These are phyloP conservation scores for Hydractinia symbiolongicarpus DNA, from an alignment of 30 jellyfish, hydroid and myxozoan species.

Conservation along the genomic window DNA sequence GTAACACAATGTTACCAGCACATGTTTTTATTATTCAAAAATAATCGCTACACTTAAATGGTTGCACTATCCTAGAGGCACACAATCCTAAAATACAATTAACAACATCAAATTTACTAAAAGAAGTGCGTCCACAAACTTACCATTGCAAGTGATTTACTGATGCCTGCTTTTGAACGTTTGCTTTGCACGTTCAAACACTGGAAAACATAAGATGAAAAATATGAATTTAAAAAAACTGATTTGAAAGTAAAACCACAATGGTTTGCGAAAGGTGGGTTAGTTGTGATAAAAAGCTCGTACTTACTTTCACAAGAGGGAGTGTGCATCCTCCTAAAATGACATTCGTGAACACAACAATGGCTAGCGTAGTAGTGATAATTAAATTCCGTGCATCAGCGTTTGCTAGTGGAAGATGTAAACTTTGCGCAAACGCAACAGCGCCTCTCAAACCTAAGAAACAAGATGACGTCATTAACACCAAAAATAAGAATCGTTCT, in stretches of 20 bases:
- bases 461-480: background rate
- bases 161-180: slow-evolving; percentile 43
- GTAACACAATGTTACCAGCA: background rate
- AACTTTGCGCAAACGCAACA: slow-evolving; percentile 96
- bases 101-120: background rate
- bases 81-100: background rate
- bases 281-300: background rate
- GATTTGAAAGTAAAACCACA: no score
- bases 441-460: slow-evolving; percentile 85
- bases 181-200: slow-evolving; percentile 72
- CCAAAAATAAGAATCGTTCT: no score
- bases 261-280: no score
- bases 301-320: slow-evolving; percentile 76
- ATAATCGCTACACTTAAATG: background rate
- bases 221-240: no score
- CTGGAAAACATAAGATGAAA: slow-evolving; percentile 19
- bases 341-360: slow-evolving; percentile 79
- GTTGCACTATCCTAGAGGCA: no score
- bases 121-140: slow-evolving; percentile 12
- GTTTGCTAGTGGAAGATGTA: slow-evolving; percentile 75
- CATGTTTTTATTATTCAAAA: background rate
- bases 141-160: slow-evolving; percentile 77
- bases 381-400: slow-evolving; percentile 54
- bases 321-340: slow-evolving; percentile 77
- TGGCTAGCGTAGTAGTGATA: slow-evolving; percentile 84